Evolutionary conservation across 2,113 vertebrate genomes (phyloP).

Genomic region (Cyphomyrus plagiostoma): DNA sequence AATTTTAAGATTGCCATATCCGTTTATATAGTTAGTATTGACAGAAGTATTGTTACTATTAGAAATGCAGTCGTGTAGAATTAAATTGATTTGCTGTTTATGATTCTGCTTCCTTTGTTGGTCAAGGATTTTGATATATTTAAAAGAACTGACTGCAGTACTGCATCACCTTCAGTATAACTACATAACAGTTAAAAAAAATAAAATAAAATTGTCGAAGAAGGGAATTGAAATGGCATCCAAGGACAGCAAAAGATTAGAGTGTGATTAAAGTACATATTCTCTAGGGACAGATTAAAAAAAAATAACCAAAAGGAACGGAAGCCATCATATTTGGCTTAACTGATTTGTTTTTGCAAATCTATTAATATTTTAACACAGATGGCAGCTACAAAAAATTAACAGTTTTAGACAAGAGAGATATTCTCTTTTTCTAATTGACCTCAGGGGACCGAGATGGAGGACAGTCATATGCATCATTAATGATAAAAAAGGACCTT

Average conservation of each 20-base stretch:
- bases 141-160: not conserved
- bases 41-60: not conserved
- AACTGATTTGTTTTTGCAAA: slow-evolving; percentile 42
- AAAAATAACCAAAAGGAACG: slow-evolving; percentile 9
- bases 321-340: slow-evolving; percentile 29
- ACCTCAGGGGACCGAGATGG: slow-evolving; percentile 24
- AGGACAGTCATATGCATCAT: not conserved
- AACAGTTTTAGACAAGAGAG: slow-evolving; percentile 41
- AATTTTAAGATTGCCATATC: not conserved
- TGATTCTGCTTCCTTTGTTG: not conserved
- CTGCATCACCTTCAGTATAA: not conserved
- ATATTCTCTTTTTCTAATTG: slow-evolving; percentile 44
- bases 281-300: slow-evolving; percentile 22
- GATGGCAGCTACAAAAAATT: slow-evolving; percentile 29
- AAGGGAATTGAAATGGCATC: not conserved
- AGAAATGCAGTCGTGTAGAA: slow-evolving; percentile 17
- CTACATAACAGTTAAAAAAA: not conserved
- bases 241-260: slow-evolving; percentile 10
- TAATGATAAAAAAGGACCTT: not conserved
- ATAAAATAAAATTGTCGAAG: not conserved
- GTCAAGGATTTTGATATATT: not conserved
- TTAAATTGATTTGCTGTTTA: not conserved
- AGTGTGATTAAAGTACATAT: slow-evolving; percentile 36
- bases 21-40: not conserved
- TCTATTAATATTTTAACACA: slow-evolving; percentile 47